phyloP scores from a whole-genome alignment of 2,113 vertebrate genomes.

The Nesoenas mayeri region DNA sequence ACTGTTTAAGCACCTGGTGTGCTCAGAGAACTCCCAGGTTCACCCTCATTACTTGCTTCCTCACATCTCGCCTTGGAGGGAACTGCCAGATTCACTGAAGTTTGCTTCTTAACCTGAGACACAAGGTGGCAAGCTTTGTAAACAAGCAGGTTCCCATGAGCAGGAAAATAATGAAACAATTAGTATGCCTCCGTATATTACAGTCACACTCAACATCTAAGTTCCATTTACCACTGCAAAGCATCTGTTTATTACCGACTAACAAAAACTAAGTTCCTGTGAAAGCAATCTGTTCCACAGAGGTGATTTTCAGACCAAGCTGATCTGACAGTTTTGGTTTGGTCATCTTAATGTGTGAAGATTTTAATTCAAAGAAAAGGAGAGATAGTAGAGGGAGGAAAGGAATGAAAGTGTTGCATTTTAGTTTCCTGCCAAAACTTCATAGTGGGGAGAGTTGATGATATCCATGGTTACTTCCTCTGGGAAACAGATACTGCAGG shows the following conservation, averaged over 20 bases:
- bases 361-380: not conserved
- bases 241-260: not conserved
- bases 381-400: not conserved
- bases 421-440: not conserved
- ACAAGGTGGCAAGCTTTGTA: not conserved
- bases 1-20: not conserved
- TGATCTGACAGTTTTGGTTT: not conserved
- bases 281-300: not conserved
- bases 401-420: not conserved
- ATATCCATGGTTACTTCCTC: not conserved
- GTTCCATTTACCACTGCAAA: not conserved
- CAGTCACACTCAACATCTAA: not conserved
- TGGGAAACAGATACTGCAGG: not conserved
- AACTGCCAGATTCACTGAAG: not conserved
- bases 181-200: not conserved
- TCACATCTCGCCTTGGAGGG: not conserved
- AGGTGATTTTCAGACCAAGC: not conserved
- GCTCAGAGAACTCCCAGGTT: not conserved
- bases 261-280: not conserved
- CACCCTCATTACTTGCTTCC: not conserved
- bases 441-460: not conserved
- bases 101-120: not conserved
- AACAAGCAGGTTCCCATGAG: not conserved
- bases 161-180: not conserved
- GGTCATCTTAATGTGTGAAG: not conserved